Evolutionary conservation across 1,140 invertebrate genomes (phyloP).

Genomic region (Ridgeia piscesae): DNA sequence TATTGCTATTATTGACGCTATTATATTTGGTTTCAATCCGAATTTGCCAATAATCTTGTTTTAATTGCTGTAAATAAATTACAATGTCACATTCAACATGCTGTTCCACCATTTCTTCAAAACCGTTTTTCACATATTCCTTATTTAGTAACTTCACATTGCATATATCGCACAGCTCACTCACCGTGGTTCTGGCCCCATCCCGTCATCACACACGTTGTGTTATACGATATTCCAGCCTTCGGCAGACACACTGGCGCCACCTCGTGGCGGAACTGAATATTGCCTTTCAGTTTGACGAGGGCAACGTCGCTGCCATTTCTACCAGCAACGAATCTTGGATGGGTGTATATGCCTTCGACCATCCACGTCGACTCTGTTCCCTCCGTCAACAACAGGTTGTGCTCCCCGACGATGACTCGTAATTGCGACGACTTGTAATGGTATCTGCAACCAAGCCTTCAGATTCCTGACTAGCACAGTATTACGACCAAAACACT

Average conservation of each 20-base stretch:
- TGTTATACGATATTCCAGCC: background rate
- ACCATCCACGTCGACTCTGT: background rate
- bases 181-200: background rate
- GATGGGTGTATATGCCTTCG: background rate
- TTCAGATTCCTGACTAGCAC: background rate
- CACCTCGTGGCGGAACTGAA: background rate
- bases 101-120: no score
- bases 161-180: background rate
- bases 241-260: background rate
- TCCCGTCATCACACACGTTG: background rate
- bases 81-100: no score
- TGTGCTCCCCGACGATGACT: background rate
- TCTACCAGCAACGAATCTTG: background rate
- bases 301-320: background rate
- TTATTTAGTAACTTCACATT: no score
- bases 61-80: no score
- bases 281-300: background rate
- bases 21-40: no score
- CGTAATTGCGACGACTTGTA: background rate
- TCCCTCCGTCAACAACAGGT: background rate
- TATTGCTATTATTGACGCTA: no score
- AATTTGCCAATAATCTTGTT: no score
- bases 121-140: no score
- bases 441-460: background rate
- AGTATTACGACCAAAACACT: no score